Base-by-base conservation (phyloP, 2,888 invertebrate genomes). In the Elgonia sp. region DNA sequence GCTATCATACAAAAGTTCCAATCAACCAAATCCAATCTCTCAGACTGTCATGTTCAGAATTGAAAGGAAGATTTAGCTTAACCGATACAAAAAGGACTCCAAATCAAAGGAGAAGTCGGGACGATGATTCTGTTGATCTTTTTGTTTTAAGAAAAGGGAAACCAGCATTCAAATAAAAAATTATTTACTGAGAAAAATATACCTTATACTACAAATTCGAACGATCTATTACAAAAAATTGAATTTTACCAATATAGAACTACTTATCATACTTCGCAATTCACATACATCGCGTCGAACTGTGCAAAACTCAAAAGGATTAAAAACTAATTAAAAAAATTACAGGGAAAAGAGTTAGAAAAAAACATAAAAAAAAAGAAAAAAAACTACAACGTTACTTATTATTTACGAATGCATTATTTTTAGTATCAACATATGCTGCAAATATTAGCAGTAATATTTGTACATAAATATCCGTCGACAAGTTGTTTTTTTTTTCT, bases 141-240 rank as follows among this genome's bases (percentile, higher is more conserved):
- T 29, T 1, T 29, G 29, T 29, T 29, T 29, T 3, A 60, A 62
- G 39, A 62, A 72, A 42, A 14, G 50, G 16, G 39, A 76, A 62
- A 79, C 20, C 46, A 70, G 29, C 18, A 14, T 53, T 77, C 50
- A 86, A 86, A 72, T 77, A 72, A 77, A 86, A 80, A 76, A 75
- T 75, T 37, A 80, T 83, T 83, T 83, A 83, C 83, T 86, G 82
- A 67, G 73, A 83, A 86, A 85, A 82, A 82, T 82, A 82, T 84
- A 75, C 63, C 55, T 67, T 82, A 29, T 29, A 86, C 55, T 70
- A 72, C 63, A 82, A 80, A 77, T 86, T 86, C 72, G 46, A 82
- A 80, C 37, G 46, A 73, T 72, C 72, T 82, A 63, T 86, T 86
- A 82, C 70, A 86, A 70, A 81, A n/a, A 70, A 53, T 53, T 86